Base-by-base conservation (phyloP, 2,113 vertebrate genomes). In the Macquaria australasica region DNA sequence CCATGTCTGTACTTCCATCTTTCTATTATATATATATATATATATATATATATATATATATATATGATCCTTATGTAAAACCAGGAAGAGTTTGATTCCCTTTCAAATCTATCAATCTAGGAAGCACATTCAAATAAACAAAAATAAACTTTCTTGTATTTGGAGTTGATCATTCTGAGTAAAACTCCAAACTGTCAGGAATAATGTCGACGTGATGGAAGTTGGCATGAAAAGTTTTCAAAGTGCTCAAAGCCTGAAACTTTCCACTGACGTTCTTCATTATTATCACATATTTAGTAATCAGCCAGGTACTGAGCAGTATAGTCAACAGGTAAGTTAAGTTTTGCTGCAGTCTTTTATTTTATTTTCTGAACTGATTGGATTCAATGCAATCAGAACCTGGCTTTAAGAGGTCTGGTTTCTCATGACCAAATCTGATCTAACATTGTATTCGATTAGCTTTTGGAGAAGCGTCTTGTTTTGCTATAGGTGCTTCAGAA, bases 51-150 rank as follows among this genome's bases (percentile, higher is more conserved):
- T n/a, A n/a, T n/a, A n/a, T n/a, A n/a, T n/a, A n/a, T n/a, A n/a
- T n/a, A n/a, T n/a, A n/a, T 31, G 28, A 31, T 31, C 3, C 43
- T 48, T 16, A 37, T 12, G 1, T 34, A 34, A 87, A 84, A 79
- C 72, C 82, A 70, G 73, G 53, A 20, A 63, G 45, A 73, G 28
- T 60, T 18, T 21, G 51, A 59, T 63, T 83, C 72, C 71, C 74
- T 23, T 73, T 53, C 1, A n/a, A 55, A 73, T 68, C 75, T 21
- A 16, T 83, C 50, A 59, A 10, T 56, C 67, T 68, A 79, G 75
- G 56, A 82, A 89, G 83, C 51, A 77, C 58, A 8, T 31, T 67
- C n/a, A 51, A 48, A 55, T 14, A 23, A 48, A 9, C 37, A 51
- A 16, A 68, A 56, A 68, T 25, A 10, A 75, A 72, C 23, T 56